Base-by-base conservation (phyloP, 2,888 invertebrate genomes). In the Ormyrus labotus region DNA sequence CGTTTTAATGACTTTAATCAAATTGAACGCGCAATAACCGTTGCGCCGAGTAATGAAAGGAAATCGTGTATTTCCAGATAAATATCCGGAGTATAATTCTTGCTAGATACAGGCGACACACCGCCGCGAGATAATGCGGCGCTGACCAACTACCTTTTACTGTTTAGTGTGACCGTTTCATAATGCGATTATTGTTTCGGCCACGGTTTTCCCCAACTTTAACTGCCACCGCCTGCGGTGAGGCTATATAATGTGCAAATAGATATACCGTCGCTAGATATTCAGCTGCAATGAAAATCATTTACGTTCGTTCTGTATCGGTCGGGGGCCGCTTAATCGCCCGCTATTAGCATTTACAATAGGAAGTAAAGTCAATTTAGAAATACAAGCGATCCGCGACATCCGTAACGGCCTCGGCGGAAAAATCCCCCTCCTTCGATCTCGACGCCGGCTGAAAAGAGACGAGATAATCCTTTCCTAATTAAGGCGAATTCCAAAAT, bases 161-260 rank as follows among this genome's bases (percentile, higher is more conserved):
- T 10, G 11, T 11, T 68, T 68, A 55, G 55, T 34, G 51, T 68
- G 45, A 45, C 34, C 53, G 67, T 53, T 45, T 55, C 34, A 55
- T 68, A 55, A 68, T 55, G 68, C 34, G 68, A 45, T 68, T 53
- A 68, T 68, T 53, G 67, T 68, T 68, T 34, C 45, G 34, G 45
- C 55, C 13, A 48, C 45, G 34, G 55, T 45, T 53, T 64, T 68
- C 13, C 13, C 55, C 45, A 9, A 67, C 68, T 53, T 13, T 45
- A 68, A 55, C 68, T 68, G 45, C 68, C 34, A 1, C 34, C 34
- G 7, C 45, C 55, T 68, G 68, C 50, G 68, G 68, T 53, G 6
- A 10, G 5, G 53, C 67, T 10, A 67, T 34, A 34, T 34, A 34
- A 10, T 45, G 34, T 50, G 67, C 55, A 68, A 68, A 55, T 55